These are phyloP conservation scores for Ciconia boyciana DNA, from an alignment of 2,113 vertebrate genomes.

Conservation along the genomic window DNA sequence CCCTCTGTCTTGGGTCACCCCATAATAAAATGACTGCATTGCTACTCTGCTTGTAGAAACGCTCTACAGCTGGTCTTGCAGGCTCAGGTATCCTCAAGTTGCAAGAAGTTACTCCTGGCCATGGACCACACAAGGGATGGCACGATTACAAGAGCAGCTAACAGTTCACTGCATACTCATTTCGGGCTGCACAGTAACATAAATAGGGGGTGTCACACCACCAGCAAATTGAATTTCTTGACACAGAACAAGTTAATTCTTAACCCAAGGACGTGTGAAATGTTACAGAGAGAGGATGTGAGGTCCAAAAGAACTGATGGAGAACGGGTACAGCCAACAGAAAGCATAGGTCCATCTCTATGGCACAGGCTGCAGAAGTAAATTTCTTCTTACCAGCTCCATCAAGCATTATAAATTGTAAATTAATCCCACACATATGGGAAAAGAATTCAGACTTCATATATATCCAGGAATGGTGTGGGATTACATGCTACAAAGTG, in stretches of 20 bases:
- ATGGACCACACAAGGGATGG: rapidly evolving
- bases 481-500: background rate
- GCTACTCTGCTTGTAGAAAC: background rate
- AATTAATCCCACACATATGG: background rate
- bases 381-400: background rate
- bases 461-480: background rate
- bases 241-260: background rate
- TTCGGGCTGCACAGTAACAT: background rate
- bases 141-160: background rate
- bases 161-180: background rate
- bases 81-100: background rate
- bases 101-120: background rate
- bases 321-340: background rate
- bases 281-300: rapidly evolving
- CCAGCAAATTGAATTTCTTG: background rate
- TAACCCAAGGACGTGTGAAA: background rate
- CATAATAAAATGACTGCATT: background rate
- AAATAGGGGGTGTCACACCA: rapidly evolving
- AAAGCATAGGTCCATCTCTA: rapidly evolving
- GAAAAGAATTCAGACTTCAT: background rate
- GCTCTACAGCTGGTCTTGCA: background rate
- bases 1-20: background rate
- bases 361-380: too few relatives aligned
- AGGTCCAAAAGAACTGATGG: background rate
- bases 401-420: background rate